Base-by-base conservation (phyloP, 2,113 vertebrate species). In the Ceratotherium simum region DNA sequence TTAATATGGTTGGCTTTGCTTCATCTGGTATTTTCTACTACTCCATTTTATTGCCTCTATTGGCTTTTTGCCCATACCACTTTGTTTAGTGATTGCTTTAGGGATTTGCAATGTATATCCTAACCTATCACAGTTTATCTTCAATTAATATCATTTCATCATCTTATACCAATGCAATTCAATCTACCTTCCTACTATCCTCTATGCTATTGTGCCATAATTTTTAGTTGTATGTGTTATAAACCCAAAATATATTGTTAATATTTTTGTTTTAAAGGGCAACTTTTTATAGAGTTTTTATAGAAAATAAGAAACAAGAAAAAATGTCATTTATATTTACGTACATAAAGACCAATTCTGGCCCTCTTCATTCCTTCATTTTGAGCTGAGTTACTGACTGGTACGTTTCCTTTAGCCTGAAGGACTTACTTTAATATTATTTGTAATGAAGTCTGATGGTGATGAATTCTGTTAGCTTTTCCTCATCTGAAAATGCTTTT, bases 371-470 rank as follows among this genome's bases (percentile, higher is more conserved):
- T n/a, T 60, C 17, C 33, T 73, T 88, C 21, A 78, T 46, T 80
- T 83, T 85, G 67, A 93, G 60, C 25, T 79, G 72, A 92, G 78
- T 58, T 90, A 85, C 64, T 90, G 31, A 89, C 13, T 39, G 42
- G 25, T 73, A 36, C 23, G 13, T n/a, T 79, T 79, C 58, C 65
- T 90, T 80, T 25, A 73, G 54, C 46, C 54, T 88, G n/a, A 78
- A 70, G 8, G 70, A 80, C 21, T 85, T 80, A 76, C 54, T 88
- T 89, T 31, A 95, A 42, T 69, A 83, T 64, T 83, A 94, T 64
- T 64, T 79, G 64, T 83, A 81, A 18, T 70, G 23, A 64, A 83
- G 65, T 83, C 42, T 70, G 18, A 89, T 54, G 20, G 20, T n/a
- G 33, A 83, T 65, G 39, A 78, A 46, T 92, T 89, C 54, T 56